Percentiles rank a stretch among this genome's conserved stretches.
These are phyloP conservation scores for Amphiduros pacificus DNA, from an alignment of 2,888 invertebrate genomes.

Conservation along the genomic window DNA sequence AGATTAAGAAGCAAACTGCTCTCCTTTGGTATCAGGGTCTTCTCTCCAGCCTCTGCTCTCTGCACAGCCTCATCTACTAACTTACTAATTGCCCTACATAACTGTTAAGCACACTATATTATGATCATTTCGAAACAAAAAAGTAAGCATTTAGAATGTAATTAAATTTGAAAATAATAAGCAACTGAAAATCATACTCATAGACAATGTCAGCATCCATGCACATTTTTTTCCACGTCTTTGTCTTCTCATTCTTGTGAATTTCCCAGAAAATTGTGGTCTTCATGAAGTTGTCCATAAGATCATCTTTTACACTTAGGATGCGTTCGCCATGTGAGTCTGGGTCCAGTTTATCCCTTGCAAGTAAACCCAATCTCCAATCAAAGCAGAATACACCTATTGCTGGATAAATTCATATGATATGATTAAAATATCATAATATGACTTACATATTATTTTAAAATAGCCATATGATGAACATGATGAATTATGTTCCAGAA, in stretches of 20 bases:
- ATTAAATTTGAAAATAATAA: background rate
- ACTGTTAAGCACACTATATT: no score
- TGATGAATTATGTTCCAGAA: no score
- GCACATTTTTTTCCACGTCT: background rate
- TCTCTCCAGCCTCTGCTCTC: background rate
- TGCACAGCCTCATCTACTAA: background rate
- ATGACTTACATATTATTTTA: no score
- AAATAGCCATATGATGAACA: no score
- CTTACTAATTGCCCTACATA: no score
- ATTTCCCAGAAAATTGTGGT: conserved; percentile 6
- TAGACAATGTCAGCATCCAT: background rate
- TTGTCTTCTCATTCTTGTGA: background rate
- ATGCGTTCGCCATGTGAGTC: conserved; percentile 3
- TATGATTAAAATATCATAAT: no score
- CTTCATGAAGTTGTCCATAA: conserved; percentile 2
- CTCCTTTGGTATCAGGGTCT: background rate
- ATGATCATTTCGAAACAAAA: no score
- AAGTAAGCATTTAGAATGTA: background rate
- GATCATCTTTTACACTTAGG: background rate
- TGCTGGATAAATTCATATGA: no score
- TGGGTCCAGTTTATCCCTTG: background rate
- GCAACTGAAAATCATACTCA: background rate
- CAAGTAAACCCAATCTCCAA: conserved; percentile 3
- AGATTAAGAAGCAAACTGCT: conserved; percentile 2
- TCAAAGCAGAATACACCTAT: conserved; percentile 16